A percentile compares a stretch with the other conserved stretches of the same genome.
phyloP scores from a whole-genome alignment of 2,113 vertebrate genomes.

The Callaeas wilsoni region DNA sequence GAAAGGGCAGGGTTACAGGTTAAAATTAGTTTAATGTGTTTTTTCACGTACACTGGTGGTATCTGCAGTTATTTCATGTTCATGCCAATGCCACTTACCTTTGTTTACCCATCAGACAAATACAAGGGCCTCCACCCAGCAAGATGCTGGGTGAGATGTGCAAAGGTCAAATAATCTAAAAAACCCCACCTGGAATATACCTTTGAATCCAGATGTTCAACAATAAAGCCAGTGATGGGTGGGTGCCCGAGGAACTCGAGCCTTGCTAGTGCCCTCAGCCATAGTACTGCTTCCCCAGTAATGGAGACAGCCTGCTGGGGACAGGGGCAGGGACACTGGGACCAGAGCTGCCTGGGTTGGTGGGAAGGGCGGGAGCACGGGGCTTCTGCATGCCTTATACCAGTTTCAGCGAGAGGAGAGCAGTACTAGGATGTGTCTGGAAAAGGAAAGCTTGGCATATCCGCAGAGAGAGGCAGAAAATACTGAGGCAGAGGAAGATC shows the following conservation, averaged over 20 bases:
- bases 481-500: not conserved
- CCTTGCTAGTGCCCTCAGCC: not conserved
- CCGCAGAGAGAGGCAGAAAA: not conserved
- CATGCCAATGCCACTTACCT: not conserved
- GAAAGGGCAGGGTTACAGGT: not conserved
- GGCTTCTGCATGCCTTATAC: not conserved
- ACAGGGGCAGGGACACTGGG: not conserved
- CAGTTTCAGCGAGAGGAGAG: not conserved
- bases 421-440: not conserved
- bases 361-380: not conserved
- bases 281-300: not conserved
- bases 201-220: not conserved
- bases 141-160: not conserved
- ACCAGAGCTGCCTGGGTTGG: fast-evolving
- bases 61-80: not conserved
- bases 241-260: not conserved
- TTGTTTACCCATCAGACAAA: not conserved
- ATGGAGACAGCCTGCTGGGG: not conserved
- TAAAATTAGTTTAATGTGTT: not conserved
- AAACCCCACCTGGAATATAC: fast-evolving
- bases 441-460: not conserved
- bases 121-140: fast-evolving
- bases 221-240: not conserved
- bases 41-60: not conserved
- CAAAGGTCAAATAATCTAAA: not conserved